Evolutionary conservation across 1,140 invertebrate genomes (phyloP), one percentile per base, ranked within the genome.

Genomic region (Lasioglossum albipes): DNA sequence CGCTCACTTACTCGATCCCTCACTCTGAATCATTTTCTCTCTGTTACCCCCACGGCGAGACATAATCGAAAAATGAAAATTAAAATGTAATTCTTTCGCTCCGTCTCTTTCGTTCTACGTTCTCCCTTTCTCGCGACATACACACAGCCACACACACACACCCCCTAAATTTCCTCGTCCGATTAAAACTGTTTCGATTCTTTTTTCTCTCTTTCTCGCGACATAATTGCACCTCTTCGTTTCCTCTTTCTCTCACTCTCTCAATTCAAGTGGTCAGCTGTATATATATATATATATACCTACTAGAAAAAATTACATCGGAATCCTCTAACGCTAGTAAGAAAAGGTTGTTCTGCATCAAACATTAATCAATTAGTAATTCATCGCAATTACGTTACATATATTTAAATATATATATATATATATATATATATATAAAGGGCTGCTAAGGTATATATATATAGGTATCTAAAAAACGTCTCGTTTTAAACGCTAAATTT

Each of bases 301-400:
- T 86, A 87, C 52, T 31, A 86, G 78, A 85, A 85, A 85, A 83
- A 87, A 86, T 86, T 82, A 87, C 82, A 86, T 87, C 62, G 71
- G 74, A 81, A 86, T 75, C 20, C 45, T 9, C 68, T 71, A 79
- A 79, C 45, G 57, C 77, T 87, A 86, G 57, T 79, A 83, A 85
- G 61, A 76, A 59, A 70, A 74, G 45, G 49, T n/a, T 36, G 71
- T 72, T 27, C 71, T 80, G 59, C 42, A 36, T 80, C 61, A 71
- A 83, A 77, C 70, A 83, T 74, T 86, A 86, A 81, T 85, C 68
- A 83, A 79, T 78, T 61, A 67, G 62, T 78, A 78, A 84, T 85
- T 54, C 59, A 82, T 81, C 42, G 74, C 62, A 75, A 49, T 18
- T 67, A 42, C 83, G 71, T 77, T 57, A 9, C 74, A 83, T 83